Evolutionary conservation across 1,140 invertebrate species (phyloP).

Genomic region (Diachasma alloeum): DNA sequence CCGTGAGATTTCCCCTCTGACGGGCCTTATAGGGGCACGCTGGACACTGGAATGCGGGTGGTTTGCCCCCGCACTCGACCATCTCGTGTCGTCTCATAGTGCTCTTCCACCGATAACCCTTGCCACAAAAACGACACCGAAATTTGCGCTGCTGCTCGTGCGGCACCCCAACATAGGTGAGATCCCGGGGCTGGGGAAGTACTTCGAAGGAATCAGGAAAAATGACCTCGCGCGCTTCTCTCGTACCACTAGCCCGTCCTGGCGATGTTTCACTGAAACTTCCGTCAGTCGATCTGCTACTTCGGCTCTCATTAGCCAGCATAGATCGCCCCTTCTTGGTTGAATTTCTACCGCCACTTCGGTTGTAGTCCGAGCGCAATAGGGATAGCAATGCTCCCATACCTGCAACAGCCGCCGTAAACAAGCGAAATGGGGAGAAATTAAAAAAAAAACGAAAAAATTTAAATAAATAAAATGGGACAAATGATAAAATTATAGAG

Average conservation of each 20-base stretch:
- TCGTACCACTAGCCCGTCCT: constrained; percentile 41
- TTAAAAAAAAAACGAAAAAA: constrained; percentile 45
- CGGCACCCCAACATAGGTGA: constrained; percentile 57
- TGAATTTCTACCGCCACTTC: constrained; percentile 26
- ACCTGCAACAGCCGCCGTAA: constrained; percentile 57
- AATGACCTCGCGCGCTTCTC: constrained; percentile 52
- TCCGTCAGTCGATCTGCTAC: constrained; percentile 36
- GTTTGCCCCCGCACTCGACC: constrained; percentile 87
- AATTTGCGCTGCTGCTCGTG: constrained; percentile 75
- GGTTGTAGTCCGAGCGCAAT: constrained; percentile 55
- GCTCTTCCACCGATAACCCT: constrained; percentile 83
- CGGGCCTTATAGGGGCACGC: constrained; percentile 82
- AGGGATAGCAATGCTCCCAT: constrained; percentile 58
- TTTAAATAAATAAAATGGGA: constrained; percentile 6
- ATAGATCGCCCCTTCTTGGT: constrained; percentile 28
- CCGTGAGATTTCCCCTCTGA: constrained; percentile 80
- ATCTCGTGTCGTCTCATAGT: constrained; percentile 82
- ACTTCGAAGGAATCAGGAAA: constrained; percentile 64
- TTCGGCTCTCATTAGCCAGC: constrained; percentile 30
- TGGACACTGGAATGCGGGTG: constrained; percentile 82
- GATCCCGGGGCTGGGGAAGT: constrained; percentile 55
- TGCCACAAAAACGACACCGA: constrained; percentile 81
- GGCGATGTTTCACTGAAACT: constrained; percentile 34
- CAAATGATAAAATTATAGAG: not conserved
- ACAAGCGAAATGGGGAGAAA: constrained; percentile 47